Base-by-base conservation (phyloP, 2,113 vertebrate species). In the Melanerpes formicivorus region DNA sequence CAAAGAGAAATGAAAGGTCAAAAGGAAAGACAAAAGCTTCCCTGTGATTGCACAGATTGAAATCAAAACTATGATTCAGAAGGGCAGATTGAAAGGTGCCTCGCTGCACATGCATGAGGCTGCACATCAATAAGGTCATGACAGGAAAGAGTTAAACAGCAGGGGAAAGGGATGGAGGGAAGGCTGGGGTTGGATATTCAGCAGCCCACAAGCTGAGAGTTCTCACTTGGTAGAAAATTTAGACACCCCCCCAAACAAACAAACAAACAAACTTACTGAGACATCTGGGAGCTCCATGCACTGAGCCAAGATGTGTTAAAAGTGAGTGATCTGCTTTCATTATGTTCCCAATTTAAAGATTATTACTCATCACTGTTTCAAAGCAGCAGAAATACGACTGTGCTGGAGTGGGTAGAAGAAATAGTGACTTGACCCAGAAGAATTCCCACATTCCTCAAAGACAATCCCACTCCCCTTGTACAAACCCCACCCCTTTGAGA, bases 401-500 rank as follows among this genome's bases (percentile, higher is more conserved):
- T n/a, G 91, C 85, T 86, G 80, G 89, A 65, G 37, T 29, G 73
- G 88, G 52, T 1, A 86, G 46, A 59, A 59, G 32, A 88, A 79
- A 83, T 7, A 8, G 42, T 72, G 66, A 80, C 52, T 83, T 75
- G 76, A 93, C 74, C 54, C 83, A 94, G 82, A 90, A 78, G 52
- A 62, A 92, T 75, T 30, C 58, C 71, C 81, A 73, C 25, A 71
- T 88, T 93, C 90, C 83, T 67, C 80, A 55, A 88, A 60, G 59
- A 58, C 16, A 84, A 94, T 18, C 48, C 90, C 93, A 82, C 87
- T 62, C 52, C 54, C 88, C 59, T 14, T 11, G 48, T 81, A 75
- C 44, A 87, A 91, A 93, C 11, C 67, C 82, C 82, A 82, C 95
- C 63, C 80, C 19, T 83, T 78, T 37, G 58, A 52, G 80, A 95